Conservation (phyloP, 2,888 invertebrate genomes). For the Chrysolina oricalcia region DNA sequence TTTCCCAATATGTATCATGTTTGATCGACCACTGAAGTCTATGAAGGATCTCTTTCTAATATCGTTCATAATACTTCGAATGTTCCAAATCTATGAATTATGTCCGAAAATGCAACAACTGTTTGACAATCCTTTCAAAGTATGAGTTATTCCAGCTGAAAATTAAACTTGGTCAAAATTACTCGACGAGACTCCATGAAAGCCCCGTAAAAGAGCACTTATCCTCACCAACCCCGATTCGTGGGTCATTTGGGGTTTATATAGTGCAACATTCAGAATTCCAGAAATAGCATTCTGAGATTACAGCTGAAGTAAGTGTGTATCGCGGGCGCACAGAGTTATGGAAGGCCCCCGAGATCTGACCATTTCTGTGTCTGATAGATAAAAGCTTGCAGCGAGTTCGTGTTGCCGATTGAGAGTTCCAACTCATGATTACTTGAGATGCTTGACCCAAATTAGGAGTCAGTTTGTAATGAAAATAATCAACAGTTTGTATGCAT, state of each 20-base stretch:
- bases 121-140: neutral
- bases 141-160: neutral
- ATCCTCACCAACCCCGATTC: neutral
- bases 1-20: no score
- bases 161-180: neutral
- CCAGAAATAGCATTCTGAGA: constrained; percentile 45
- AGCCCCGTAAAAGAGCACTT: neutral
- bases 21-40: no score
- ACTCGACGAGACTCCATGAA: neutral
- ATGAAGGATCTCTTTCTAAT: no score
- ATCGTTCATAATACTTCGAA: neutral
- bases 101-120: neutral
- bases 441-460: neutral
- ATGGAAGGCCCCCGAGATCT: neutral
- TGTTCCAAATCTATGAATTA: neutral
- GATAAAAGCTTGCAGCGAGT: neutral
- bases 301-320: constrained; percentile 44
- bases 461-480: neutral
- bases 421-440: neutral
- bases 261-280: constrained; percentile 41
- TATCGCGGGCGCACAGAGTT: constrained; percentile 37
- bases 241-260: constrained; percentile 14
- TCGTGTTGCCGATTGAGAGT: neutral
- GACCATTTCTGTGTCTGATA: constrained; percentile 9
- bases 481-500: no score